Conservation (phyloP, 2,113 vertebrate genomes). For the Heterotis niloticus region DNA sequence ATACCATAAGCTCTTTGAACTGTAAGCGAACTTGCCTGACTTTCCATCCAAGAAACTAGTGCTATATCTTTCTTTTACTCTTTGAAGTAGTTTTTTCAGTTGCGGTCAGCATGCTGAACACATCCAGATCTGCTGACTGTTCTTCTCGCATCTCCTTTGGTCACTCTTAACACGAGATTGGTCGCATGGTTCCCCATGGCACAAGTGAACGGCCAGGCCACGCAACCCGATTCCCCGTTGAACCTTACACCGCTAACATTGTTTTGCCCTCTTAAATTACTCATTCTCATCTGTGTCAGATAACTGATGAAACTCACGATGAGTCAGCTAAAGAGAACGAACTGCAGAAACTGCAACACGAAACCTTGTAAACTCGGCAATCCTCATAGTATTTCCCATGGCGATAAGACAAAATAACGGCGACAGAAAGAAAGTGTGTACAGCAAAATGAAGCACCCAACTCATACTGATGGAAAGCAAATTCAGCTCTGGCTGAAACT, state of each 20-base stretch:
- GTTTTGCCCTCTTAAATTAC: not conserved
- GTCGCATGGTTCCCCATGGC: not conserved
- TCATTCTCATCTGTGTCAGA: not conserved
- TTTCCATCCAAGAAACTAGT: not conserved
- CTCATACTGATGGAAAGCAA: not conserved
- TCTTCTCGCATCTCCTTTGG: not conserved
- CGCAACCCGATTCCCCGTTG: not conserved
- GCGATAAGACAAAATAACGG: not conserved
- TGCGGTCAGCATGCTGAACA: not conserved
- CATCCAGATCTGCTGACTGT: not conserved
- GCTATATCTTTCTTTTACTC: not conserved
- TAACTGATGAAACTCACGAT: slow-evolving; percentile 12
- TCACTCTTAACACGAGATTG: not conserved
- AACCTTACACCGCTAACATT: not conserved
- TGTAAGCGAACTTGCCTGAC: not conserved
- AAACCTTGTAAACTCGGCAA: not conserved
- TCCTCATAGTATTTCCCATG: not conserved
- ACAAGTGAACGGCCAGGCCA: not conserved
- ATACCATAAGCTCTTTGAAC: not conserved
- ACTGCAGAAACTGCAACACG: not conserved
- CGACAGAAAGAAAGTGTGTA: not conserved
- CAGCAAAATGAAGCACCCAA: not conserved
- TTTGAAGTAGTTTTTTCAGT: not conserved
- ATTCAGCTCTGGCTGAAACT: too few relatives aligned
- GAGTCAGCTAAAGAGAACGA: slow-evolving; percentile 9